phyloP scores from a whole-genome alignment of 2,888 invertebrate species.

The Exocentrus adspersus region DNA sequence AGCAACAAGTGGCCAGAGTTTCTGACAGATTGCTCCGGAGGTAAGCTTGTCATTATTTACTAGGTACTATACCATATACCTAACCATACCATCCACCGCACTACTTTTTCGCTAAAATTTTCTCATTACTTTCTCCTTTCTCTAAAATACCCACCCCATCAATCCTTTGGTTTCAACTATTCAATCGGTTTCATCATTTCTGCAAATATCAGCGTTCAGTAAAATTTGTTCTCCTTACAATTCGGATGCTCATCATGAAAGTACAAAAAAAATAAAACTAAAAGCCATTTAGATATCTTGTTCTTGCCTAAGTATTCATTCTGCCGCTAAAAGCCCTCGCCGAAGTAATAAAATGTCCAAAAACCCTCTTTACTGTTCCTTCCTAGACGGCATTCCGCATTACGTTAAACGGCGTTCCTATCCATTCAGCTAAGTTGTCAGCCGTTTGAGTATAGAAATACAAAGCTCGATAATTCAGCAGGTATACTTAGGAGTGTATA shows the following conservation, averaged over 20 bases:
- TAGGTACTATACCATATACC: not conserved
- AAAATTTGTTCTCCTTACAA: too few relatives aligned
- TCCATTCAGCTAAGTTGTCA: not conserved
- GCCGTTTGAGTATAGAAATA: not conserved
- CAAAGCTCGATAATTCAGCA: not conserved
- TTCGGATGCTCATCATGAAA: too few relatives aligned
- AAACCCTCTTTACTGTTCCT: not conserved
- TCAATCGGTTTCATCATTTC: too few relatives aligned
- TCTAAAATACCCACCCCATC: too few relatives aligned
- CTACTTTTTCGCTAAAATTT: not conserved
- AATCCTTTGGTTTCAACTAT: too few relatives aligned
- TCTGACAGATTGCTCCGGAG: not conserved
- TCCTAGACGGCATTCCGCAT: not conserved
- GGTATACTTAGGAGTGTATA: not conserved
- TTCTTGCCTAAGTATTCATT: not conserved
- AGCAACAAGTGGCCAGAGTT: constrained; percentile 7
- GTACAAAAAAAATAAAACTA: too few relatives aligned
- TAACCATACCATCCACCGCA: not conserved
- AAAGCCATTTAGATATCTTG: not conserved
- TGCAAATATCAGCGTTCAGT: too few relatives aligned
- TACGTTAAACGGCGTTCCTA: not conserved
- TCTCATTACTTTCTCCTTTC: too few relatives aligned
- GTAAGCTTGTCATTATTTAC: not conserved
- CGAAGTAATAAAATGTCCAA: too few relatives aligned
- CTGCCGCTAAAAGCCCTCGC: too few relatives aligned